Conservation (phyloP, 2,888 invertebrate genomes). For the Erynnis tages region DNA sequence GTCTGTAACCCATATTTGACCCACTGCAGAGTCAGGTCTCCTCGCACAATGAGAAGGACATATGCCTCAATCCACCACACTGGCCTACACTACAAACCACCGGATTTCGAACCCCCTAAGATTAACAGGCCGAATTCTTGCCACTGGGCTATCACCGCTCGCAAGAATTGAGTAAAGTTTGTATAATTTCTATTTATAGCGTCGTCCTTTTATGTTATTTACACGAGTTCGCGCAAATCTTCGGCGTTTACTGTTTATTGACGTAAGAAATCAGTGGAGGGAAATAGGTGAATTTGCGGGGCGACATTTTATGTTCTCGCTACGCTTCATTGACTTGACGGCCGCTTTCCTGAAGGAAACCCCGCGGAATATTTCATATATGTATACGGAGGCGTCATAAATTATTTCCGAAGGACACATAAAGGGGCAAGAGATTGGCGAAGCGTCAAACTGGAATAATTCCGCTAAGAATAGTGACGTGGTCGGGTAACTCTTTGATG, state of each 20-base stretch:
- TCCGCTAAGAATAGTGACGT: constrained; percentile 35
- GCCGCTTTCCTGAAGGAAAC: constrained; percentile 36
- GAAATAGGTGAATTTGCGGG: not conserved
- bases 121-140: too few relatives aligned
- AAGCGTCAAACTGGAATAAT: constrained; percentile 59
- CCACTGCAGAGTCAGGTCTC: too few relatives aligned
- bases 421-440: constrained; percentile 44
- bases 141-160: too few relatives aligned
- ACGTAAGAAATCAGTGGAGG: not conserved
- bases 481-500: constrained; percentile 30
- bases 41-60: too few relatives aligned
- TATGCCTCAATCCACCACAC: too few relatives aligned
- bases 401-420: constrained; percentile 57
- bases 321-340: constrained; percentile 18
- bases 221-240: not conserved
- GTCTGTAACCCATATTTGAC: too few relatives aligned
- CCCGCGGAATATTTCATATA: constrained; percentile 43
- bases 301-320: not conserved
- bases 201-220: too few relatives aligned
- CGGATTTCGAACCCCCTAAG: too few relatives aligned
- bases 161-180: too few relatives aligned
- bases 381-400: constrained; percentile 47
- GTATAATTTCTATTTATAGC: too few relatives aligned
- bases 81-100: too few relatives aligned
- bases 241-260: not conserved